phyloP scores from a whole-genome alignment of 2,888 invertebrate species.

The Mythimna loreyi region DNA sequence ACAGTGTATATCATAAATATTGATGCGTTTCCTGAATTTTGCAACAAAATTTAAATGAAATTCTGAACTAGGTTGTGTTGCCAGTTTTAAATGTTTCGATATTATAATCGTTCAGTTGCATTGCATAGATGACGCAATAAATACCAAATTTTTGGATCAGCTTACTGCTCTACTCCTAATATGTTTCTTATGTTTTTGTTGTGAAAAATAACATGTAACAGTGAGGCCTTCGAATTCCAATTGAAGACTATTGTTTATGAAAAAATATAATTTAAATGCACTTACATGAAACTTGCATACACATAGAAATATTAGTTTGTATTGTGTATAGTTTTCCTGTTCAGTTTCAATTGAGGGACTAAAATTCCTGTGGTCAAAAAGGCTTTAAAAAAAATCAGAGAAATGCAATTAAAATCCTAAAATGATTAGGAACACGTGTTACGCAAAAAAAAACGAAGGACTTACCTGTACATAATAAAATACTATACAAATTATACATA shows the following conservation, averaged over 20 bases:
- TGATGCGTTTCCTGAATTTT: conserved; percentile 17
- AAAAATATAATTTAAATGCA: too few species aligned
- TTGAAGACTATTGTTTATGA: not conserved
- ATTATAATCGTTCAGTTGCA: conserved; percentile 21
- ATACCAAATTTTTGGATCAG: conserved; percentile 2
- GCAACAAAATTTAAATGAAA: conserved; percentile 22
- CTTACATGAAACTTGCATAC: too few species aligned
- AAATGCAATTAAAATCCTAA: too few species aligned
- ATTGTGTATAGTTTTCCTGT: not conserved
- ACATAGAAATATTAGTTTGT: not conserved
- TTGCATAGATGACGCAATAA: conserved; percentile 25
- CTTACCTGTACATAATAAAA: too few species aligned
- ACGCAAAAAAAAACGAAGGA: too few species aligned
- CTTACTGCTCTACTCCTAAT: not conserved
- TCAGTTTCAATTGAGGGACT: not conserved
- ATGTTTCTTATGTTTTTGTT: conserved; percentile 18
- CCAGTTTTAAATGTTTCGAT: conserved; percentile 22
- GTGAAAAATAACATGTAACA: conserved; percentile 11
- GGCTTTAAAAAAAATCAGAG: not conserved
- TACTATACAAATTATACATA: too few species aligned
- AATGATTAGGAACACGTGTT: too few species aligned
- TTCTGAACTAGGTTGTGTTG: conserved; percentile 28
- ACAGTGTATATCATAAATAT: conserved; percentile 17
- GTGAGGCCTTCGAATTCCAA: conserved; percentile 13
- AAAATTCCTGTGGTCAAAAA: too few species aligned